Conservation (phyloP, 2,113 vertebrate species). For the Fulmarus glacialis region DNA sequence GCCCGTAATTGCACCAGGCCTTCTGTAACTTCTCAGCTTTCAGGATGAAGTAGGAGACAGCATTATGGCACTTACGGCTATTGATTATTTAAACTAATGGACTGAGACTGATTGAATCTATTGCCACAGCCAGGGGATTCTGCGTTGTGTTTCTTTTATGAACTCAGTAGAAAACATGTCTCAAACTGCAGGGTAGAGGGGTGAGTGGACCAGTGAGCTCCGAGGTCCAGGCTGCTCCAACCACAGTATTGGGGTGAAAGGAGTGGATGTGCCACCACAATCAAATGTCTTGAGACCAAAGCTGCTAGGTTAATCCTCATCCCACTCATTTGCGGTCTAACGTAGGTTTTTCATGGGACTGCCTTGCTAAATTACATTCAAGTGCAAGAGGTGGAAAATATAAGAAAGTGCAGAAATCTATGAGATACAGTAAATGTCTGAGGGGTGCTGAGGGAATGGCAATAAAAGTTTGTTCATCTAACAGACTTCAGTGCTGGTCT, state of each 20-base stretch:
- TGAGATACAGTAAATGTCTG: not conserved
- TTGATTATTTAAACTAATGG: conserved; percentile 68
- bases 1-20: not conserved
- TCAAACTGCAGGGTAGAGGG: not conserved
- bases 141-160: not conserved
- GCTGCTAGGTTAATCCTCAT: not conserved
- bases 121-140: not conserved
- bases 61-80: conserved; percentile 35
- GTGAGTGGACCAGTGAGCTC: not conserved
- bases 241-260: not conserved
- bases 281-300: not conserved
- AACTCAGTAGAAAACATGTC: not conserved
- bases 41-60: conserved; percentile 31
- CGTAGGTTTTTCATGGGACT: not conserved
- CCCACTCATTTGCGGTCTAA: not conserved
- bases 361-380: not conserved
- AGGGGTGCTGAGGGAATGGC: not conserved
- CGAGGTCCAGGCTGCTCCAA: not conserved
- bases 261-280: accelerated
- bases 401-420: not conserved
- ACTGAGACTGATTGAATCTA: conserved; percentile 48
- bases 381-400: not conserved
- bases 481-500: not conserved
- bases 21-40: conserved; percentile 7
- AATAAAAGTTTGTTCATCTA: not conserved